A percentile compares a stretch with the other conserved stretches of the same genome.
Conservation (phyloP, 1,140 invertebrate species). For the Sinella curviseta region DNA sequence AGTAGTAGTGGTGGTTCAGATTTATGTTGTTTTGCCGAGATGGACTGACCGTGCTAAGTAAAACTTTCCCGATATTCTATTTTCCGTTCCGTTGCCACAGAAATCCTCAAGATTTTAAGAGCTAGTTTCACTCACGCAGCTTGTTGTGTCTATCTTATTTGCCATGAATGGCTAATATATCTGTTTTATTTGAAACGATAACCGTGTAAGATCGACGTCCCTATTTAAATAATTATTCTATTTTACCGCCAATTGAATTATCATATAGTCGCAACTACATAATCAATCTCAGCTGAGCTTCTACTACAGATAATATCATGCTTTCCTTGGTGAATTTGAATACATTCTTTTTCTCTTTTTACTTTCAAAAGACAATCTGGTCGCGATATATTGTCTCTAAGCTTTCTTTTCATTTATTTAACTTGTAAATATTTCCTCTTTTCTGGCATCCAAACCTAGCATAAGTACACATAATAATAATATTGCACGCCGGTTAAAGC, state of each 20-base stretch:
- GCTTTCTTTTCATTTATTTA: no score
- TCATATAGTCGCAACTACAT: background rate
- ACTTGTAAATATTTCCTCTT: no score
- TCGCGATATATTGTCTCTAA: no score
- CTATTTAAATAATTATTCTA: background rate
- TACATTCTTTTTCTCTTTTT: no score
- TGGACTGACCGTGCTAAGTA: slow-evolving; percentile 4
- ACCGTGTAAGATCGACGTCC: background rate
- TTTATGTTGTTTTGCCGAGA: slow-evolving; percentile 4
- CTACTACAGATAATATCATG: no score
- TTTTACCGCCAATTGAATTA: background rate
- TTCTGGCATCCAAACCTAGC: no score
- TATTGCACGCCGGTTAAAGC: no score
- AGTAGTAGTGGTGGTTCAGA: no score
- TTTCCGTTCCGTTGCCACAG: background rate
- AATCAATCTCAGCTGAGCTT: no score
- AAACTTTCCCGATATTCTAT: background rate
- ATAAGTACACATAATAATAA: no score
- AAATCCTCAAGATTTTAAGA: background rate
- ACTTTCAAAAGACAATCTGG: no score
- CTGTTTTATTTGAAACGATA: background rate
- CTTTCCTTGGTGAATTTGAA: background rate
- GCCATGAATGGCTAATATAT: background rate
- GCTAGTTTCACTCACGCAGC: background rate
- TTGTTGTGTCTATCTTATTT: background rate